phyloP scores from a whole-genome alignment of 2,797 vertebrate genomes.

The Thamnophis elegans region DNA sequence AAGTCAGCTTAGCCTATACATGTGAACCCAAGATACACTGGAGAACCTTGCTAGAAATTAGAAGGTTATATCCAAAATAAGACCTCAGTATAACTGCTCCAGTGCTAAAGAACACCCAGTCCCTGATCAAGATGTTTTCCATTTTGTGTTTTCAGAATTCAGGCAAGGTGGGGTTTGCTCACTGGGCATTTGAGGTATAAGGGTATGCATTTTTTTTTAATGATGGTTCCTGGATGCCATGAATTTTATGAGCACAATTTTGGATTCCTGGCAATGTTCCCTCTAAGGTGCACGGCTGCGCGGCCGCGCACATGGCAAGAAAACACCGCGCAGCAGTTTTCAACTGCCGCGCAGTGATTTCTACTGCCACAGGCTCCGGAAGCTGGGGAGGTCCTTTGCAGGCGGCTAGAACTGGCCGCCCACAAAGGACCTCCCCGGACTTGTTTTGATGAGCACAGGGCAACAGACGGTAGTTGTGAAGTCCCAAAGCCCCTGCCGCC shows the following conservation, averaged over 20 bases:
- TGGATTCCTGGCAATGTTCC: neutral
- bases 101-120: neutral
- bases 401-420: no score
- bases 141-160: neutral
- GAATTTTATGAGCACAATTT: neutral
- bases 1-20: neutral
- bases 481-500: no score
- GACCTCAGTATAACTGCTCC: neutral
- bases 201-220: neutral
- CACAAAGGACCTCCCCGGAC: no score
- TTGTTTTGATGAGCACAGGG: no score
- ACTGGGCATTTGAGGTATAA: neutral
- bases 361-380: no score
- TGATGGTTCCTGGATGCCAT: neutral
- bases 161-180: neutral
- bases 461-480: no score
- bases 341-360: no score
- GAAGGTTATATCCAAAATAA: neutral
- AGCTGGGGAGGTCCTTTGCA: no score
- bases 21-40: neutral
- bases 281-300: no score
- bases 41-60: neutral
- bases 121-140: neutral
- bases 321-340: no score
- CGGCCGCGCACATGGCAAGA: no score